phyloP scores from a whole-genome alignment of 2,888 invertebrate species.

The Adelphocoris suturalis region DNA sequence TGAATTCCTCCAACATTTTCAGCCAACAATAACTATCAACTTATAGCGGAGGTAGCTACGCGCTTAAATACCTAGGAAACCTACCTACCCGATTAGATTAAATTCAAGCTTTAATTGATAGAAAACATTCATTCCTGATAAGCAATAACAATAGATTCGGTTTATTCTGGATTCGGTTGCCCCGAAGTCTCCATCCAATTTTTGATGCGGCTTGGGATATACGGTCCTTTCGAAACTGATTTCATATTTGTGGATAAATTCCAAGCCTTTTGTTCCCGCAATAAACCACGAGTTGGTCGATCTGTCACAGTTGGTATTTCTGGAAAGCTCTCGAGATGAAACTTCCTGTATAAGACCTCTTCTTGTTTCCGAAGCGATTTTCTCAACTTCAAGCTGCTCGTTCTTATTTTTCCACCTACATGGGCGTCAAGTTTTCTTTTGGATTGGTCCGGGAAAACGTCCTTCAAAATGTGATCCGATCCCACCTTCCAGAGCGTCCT shows the following conservation, averaged over 20 bases:
- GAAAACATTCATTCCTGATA: too few relatives aligned
- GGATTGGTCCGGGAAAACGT: too few relatives aligned
- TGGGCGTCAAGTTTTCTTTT: neutral
- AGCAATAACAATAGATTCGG: neutral
- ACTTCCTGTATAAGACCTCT: neutral
- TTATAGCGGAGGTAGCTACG: too few relatives aligned
- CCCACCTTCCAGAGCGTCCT: neutral
- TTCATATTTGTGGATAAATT: neutral
- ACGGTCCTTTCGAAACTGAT: neutral
- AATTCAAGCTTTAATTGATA: too few relatives aligned
- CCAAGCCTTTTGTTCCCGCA: neutral
- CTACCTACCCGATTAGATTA: too few relatives aligned
- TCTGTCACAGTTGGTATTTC: neutral
- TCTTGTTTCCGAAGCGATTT: constrained; percentile 13
- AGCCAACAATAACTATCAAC: too few relatives aligned
- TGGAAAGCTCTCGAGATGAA: neutral
- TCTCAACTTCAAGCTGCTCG: neutral
- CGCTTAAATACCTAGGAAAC: too few relatives aligned
- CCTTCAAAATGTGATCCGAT: neutral
- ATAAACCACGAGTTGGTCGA: neutral
- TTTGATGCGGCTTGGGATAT: neutral
- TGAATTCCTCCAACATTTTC: too few relatives aligned
- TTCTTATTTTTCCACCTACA: neutral
- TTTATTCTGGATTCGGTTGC: constrained; percentile 5
- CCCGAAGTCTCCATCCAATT: constrained; percentile 23